phyloP scores from a whole-genome alignment of 2,888 invertebrate species.

The Creontiades dilutus region DNA sequence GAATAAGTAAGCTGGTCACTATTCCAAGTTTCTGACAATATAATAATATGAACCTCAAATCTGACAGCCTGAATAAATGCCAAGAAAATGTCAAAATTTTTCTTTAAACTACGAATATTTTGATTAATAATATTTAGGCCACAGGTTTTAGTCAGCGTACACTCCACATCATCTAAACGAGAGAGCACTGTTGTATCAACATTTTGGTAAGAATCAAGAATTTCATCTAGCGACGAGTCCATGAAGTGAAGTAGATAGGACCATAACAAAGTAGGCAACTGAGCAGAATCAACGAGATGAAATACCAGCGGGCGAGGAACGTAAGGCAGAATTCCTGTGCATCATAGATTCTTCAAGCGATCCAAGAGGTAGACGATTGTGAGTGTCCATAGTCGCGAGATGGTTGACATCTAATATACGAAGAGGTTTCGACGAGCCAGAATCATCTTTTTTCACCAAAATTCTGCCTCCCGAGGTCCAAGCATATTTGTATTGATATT shows the following conservation, averaged over 20 bases:
- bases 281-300: background rate
- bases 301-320: no score
- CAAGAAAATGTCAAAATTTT: background rate
- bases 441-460: background rate
- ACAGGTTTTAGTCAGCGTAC: background rate
- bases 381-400: background rate
- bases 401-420: background rate
- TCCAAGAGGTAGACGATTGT: background rate
- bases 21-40: constrained; percentile 20
- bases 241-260: background rate
- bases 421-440: background rate
- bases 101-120: constrained; percentile 15
- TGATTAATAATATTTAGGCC: background rate
- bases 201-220: background rate
- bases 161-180: constrained; percentile 8
- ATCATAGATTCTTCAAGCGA: background rate
- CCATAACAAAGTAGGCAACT: background rate
- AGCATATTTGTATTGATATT: background rate
- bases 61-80: background rate
- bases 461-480: background rate
- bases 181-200: background rate
- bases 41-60: constrained; percentile 13
- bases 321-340: no score
- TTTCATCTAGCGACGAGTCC: background rate
- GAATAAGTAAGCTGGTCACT: background rate